Percentiles rank a stretch among this genome's conserved stretches.
phyloP scores from a whole-genome alignment of 2,113 vertebrate genomes.

The Myxocyprinus asiaticus region DNA sequence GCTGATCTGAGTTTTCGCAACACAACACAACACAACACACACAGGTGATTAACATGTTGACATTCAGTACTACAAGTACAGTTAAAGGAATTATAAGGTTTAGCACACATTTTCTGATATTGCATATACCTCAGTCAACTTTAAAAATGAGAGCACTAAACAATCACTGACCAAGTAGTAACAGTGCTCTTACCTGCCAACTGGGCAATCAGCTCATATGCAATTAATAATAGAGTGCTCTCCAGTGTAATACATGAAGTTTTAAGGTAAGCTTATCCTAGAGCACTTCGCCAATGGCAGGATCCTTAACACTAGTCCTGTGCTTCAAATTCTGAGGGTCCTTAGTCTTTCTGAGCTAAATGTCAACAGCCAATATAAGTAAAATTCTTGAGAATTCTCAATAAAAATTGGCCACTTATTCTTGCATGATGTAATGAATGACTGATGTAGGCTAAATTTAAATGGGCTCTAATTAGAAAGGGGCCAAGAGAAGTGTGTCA shows the following conservation, averaged over 20 bases:
- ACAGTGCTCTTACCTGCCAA: constrained; percentile 46
- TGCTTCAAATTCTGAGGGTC: constrained; percentile 3
- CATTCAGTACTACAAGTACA: neutral
- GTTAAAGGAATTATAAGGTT: too few species aligned
- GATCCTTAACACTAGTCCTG: neutral
- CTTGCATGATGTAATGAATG: neutral
- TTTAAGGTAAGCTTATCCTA: constrained; percentile 32
- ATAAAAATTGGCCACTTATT: constrained; percentile 21
- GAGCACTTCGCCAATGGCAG: neutral
- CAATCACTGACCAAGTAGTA: constrained; percentile 49
- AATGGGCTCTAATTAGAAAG: neutral
- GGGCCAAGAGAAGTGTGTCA: neutral
- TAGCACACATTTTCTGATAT: too few species aligned
- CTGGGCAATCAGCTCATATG: constrained; percentile 33
- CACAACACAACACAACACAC: constrained; percentile 21
- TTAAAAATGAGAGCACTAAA: constrained; percentile 33
- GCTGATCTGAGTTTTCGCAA: constrained; percentile 79
- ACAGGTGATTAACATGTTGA: constrained; percentile 15
- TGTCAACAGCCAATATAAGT: constrained; percentile 37
- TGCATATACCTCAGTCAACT: too few species aligned
- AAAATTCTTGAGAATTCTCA: constrained; percentile 14
- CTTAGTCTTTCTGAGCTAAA: neutral
- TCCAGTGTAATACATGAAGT: constrained; percentile 27
- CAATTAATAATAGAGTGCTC: constrained; percentile 34
- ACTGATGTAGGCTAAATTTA: constrained; percentile 15